A percentile compares a stretch with the other conserved stretches of the same genome.
Evolutionary conservation across 2,113 vertebrate genomes (phyloP).

Genomic region (Eonycteris spelaea): DNA sequence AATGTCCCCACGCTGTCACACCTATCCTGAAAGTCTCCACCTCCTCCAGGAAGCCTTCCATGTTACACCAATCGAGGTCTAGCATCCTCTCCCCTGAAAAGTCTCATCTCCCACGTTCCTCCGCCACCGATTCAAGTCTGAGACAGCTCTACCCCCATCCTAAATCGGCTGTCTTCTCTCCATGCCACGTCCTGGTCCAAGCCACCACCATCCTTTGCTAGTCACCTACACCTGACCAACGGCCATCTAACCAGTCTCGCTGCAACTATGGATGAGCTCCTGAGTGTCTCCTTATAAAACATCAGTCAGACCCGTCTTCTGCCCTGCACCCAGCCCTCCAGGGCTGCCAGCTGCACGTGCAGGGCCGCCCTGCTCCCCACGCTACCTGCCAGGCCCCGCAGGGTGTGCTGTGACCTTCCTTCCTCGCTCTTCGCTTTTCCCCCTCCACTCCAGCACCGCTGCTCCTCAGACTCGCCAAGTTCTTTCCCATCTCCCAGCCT

Average conservation of each 20-base stretch:
- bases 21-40: background rate
- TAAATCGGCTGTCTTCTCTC: background rate
- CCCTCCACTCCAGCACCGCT: background rate
- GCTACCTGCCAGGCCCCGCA: background rate
- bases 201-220: background rate
- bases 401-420: accelerated
- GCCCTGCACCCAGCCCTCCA: background rate
- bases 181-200: background rate
- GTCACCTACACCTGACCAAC: background rate
- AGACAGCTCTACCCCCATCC: background rate
- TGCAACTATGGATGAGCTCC: background rate
- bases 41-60: conserved; percentile 46
- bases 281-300: background rate
- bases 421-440: background rate
- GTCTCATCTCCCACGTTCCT: background rate
- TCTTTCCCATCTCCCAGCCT: background rate
- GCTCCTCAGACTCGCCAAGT: background rate
- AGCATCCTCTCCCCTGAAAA: background rate
- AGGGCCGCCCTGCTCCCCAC: background rate
- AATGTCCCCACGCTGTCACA: background rate
- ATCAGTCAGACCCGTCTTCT: background rate
- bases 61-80: background rate
- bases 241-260: background rate
- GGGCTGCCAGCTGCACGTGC: accelerated
- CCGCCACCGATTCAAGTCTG: background rate